Evolutionary conservation across 2,888 invertebrate species (phyloP), one percentile per base, ranked within the genome.

Genomic region (Hemithea aestivaria): DNA sequence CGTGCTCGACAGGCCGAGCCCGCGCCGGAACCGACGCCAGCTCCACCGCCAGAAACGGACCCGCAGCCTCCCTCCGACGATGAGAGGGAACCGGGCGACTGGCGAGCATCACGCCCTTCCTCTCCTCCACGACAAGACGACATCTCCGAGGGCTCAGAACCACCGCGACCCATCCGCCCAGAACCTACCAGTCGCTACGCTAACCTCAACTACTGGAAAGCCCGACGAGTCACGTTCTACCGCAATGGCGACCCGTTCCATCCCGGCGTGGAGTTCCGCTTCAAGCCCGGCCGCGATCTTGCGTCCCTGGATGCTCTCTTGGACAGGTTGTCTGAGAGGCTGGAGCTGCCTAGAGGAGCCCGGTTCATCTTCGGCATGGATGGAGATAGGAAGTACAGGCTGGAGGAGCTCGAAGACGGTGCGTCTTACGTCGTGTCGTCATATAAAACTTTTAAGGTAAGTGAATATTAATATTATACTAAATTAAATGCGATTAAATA

Each of bases 241-340:
- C 92, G 95, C 70, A 98, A 97, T 89, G 97, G 97, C 2, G 97
- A 97, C 70, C 94, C 96, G 0, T 95, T 96, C 69, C 96, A 94
- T 67, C 95, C 95, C 8, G 96, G 97, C 0, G 91, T 96, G 22
- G 96, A 96, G 74, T 92, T 94, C 49, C 84, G 90, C 23, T 96
- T 97, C 67, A 94, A 95, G 50, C 95, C 96, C 0, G 96, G 96
- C 1, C 89, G 96, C 43, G 96, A 96, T 66, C 93, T 97, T 61
- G 93, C 92, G 25, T 94, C 93, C 7, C 80, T 97, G 83, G 96
- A 96, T 64, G 92, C 93, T 8, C 84, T 98, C 26, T 87, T 96
- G 58, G 96, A 96, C 67, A 93, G 96, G 67, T 87, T 98, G 35
- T 96, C 96, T 5, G 91, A 95, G 48, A 91, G 96, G 54, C 91